Base-by-base conservation (phyloP, 2,113 vertebrate genomes). In the Microcebus ravelobensis region DNA sequence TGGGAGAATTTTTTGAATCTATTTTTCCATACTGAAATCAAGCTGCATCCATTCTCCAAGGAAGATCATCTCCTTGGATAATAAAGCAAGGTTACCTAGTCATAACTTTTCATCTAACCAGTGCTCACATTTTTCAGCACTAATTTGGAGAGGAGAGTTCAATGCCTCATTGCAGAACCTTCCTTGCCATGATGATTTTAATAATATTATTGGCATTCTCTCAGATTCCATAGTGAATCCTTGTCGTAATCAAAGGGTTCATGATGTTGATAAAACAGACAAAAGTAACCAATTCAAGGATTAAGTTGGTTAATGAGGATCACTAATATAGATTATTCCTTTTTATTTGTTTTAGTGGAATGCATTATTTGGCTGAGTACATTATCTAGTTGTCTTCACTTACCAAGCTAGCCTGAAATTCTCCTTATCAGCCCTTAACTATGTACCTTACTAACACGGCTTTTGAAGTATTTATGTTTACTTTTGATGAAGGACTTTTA, bases 391-490 rank as follows among this genome's bases (percentile, higher is more conserved):
- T 81, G 27, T 61, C n/a, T 77, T 68, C 42, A 57, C 5, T 90
- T 17, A 91, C 55, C n/a, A 95, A 65, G 14, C 23, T 59, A 89
- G 76, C 18, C 3, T 76, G 39, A 88, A 89, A 91, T 34, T 65
- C 34, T 59, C 50, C 13, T 79, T 52, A 70, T 74, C 12, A 63
- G 39, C 15, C 50, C 61, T 91, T 67, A 70, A 31, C 59, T 93
- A 68, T 42, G 4, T 87, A 70, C 3, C 87, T 95, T 36, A n/a
- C 63, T 70, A 91, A 87, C 13, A 48, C 1, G 18, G n/a, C 0
- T 86, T 94, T 63, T 23, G 63, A 91, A 93, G n/a, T 80, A 48
- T 70, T 83, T 94, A 14, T 85, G 21, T 68, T 94, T 88, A 65
- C 65, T 87, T 90, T 77, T n/a, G 23, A 91, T 52, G 29, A 57